phyloP scores from a whole-genome alignment of 2,113 vertebrate species.

The Ifrita kowaldi region DNA sequence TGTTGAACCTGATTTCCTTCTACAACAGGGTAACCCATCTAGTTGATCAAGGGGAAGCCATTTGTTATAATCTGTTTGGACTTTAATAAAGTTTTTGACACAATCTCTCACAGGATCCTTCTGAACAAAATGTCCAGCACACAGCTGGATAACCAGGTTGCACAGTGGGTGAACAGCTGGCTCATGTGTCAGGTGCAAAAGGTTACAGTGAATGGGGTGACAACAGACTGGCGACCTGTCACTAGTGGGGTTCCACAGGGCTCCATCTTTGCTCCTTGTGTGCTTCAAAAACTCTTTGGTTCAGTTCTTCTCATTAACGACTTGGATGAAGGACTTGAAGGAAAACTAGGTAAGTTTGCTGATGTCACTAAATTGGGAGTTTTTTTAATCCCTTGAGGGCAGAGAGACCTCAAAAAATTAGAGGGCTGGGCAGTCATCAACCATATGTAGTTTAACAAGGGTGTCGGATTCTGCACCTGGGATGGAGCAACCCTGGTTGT shows the following conservation, averaged over 20 bases:
- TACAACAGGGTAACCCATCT: not conserved
- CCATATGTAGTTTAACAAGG: not conserved
- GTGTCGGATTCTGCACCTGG: not conserved
- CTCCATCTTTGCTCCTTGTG: not conserved
- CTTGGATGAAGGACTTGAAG: not conserved
- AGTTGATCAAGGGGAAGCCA: not conserved
- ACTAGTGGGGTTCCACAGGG: not conserved
- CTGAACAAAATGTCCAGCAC: not conserved
- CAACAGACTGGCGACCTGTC: no score
- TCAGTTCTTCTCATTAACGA: not conserved
- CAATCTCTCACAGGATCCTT: not conserved
- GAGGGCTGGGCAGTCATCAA: no score
- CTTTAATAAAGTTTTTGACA: not conserved
- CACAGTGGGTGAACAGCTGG: not conserved
- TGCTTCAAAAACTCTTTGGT: not conserved
- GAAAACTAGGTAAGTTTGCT: not conserved
- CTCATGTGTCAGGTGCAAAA: not conserved
- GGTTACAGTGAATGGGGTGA: not conserved
- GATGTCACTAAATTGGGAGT: not conserved
- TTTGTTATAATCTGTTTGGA: not conserved
- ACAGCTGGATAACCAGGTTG: not conserved
- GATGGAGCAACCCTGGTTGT: not conserved
- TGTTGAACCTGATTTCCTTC: not conserved
- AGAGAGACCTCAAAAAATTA: not conserved
- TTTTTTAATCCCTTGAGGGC: not conserved